Percentiles rank a stretch among this genome's conserved stretches.
These are phyloP conservation scores for Drosophila punjabiensis DNA, from an alignment of 1,140 invertebrate genomes.

Conservation along the genomic window DNA sequence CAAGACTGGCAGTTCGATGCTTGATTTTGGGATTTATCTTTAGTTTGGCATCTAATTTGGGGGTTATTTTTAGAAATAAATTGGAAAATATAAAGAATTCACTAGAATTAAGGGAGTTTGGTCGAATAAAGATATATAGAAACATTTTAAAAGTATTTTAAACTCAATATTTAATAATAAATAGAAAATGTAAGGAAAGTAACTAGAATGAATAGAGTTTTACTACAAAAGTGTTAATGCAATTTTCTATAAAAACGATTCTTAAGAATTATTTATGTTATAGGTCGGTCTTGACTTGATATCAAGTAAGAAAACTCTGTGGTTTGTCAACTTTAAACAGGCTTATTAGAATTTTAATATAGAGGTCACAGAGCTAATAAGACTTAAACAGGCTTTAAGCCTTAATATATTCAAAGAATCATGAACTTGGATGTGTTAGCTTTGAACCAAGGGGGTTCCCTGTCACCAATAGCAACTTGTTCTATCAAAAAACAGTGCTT, in stretches of 20 bases:
- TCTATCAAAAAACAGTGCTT: too few species aligned
- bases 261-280: neutral
- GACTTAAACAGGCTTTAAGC: neutral
- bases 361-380: neutral
- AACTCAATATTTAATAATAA: neutral
- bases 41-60: conserved; percentile 15
- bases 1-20: conserved; percentile 25
- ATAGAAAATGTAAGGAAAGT: neutral
- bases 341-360: neutral
- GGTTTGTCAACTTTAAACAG: neutral
- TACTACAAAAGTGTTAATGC: neutral
- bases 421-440: neutral
- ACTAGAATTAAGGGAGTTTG: neutral
- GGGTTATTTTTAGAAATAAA: neutral
- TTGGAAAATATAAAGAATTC: neutral
- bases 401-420: neutral
- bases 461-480: neutral
- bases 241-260: neutral
- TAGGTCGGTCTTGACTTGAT: neutral
- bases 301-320: neutral
- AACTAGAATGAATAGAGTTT: neutral
- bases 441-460: neutral
- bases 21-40: conserved; percentile 18
- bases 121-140: neutral
- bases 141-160: neutral